Evolutionary conservation across 1,140 invertebrate species (phyloP).

Genomic region (Diorhabda elongata): DNA sequence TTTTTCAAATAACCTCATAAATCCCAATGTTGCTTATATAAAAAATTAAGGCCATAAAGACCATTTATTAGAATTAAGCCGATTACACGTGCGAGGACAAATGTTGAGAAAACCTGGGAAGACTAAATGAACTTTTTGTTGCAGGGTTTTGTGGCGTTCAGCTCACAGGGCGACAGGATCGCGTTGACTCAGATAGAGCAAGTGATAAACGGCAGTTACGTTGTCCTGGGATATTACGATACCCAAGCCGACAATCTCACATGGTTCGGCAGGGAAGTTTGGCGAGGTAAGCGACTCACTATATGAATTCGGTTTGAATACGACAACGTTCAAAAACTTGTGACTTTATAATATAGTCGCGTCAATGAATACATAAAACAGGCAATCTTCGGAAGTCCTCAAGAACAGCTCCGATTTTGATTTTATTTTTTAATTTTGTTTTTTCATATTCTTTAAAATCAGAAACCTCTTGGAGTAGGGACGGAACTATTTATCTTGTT

Average conservation of each 20-base stretch:
- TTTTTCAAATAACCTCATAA: background rate
- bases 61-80: slow-evolving; percentile 1
- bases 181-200: slow-evolving; percentile 99
- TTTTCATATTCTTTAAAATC: too few relatives aligned
- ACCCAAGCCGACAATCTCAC: slow-evolving; percentile 91
- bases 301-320: too few relatives aligned
- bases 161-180: slow-evolving; percentile 96
- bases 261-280: slow-evolving; percentile 85
- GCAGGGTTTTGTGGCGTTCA: slow-evolving; percentile 90
- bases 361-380: too few relatives aligned
- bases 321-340: too few relatives aligned
- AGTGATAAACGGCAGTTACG: slow-evolving; percentile 90
- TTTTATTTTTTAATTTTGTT: too few relatives aligned
- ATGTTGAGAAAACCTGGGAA: background rate
- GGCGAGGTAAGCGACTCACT: slow-evolving; percentile 64
- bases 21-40: background rate
- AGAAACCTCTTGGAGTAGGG: too few relatives aligned
- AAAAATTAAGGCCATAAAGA: slow-evolving; percentile 2
- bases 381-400: too few relatives aligned
- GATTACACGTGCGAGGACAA: background rate
- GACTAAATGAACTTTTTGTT: slow-evolving; percentile 31
- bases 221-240: slow-evolving; percentile 94
- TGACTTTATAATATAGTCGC: too few relatives aligned
- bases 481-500: too few relatives aligned
- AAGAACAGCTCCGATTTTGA: too few relatives aligned